Conservation (phyloP, 1,140 invertebrate species). For the Holcopasites calliopsidis region DNA sequence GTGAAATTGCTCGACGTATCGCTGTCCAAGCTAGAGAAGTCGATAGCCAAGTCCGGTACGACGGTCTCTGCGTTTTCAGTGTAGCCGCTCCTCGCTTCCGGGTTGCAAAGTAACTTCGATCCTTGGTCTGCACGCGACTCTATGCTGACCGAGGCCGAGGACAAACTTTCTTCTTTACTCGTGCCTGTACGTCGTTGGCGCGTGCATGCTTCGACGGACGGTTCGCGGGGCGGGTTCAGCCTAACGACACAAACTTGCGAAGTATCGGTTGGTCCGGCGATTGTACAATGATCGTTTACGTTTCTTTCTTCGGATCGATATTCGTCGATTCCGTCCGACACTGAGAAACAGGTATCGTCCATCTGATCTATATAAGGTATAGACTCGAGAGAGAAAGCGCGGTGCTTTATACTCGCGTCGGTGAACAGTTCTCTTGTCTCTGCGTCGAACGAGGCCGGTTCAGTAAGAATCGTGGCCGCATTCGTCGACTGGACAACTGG, state of each 20-base stretch:
- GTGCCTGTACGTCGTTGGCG: no score
- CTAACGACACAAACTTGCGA: background rate
- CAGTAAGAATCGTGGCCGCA: no score
- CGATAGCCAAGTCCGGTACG: conserved; percentile 72
- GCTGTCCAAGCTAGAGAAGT: conserved; percentile 64
- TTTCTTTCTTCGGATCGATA: background rate
- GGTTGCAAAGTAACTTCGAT: no score
- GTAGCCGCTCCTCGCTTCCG: background rate
- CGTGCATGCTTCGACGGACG: no score
- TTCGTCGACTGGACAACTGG: no score
- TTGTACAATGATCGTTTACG: background rate
- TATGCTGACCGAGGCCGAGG: no score
- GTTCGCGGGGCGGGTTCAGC: no score
- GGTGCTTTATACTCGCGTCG: background rate
- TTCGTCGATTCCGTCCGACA: background rate
- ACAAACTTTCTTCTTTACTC: no score
- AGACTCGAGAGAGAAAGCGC: conserved; percentile 52
- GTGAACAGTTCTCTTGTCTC: no score
- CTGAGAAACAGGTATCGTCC: conserved; percentile 38
- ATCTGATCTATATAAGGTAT: conserved; percentile 72
- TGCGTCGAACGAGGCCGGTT: no score
- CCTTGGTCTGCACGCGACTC: no score
- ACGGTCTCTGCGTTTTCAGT: conserved; percentile 52
- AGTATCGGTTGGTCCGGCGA: background rate
- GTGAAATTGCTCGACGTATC: background rate